Evolutionary conservation across 1,140 invertebrate species (phyloP).

Genomic region (Rhizoglyphus robini): DNA sequence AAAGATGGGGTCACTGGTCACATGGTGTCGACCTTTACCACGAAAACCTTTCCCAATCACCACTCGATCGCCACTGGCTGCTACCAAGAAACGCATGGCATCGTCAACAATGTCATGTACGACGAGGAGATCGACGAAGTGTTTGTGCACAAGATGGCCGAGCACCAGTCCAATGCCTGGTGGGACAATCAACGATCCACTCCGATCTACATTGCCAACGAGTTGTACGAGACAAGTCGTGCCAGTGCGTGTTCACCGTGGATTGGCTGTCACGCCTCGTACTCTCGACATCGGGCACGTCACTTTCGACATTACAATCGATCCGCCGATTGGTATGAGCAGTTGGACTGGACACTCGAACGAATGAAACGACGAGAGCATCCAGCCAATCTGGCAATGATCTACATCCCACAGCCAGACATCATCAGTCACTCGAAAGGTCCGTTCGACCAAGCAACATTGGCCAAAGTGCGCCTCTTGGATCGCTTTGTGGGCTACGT

Average conservation of each 20-base stretch:
- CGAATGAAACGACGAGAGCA: slow-evolving; percentile 13
- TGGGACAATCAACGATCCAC: slow-evolving; percentile 15
- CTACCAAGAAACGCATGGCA: slow-evolving; percentile 25
- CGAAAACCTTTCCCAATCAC: slow-evolving; percentile 67
- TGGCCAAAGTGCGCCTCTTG: neutral
- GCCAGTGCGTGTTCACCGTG: neutral
- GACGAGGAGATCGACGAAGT: slow-evolving; percentile 23
- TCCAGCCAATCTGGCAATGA: slow-evolving; percentile 26
- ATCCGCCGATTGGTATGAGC: neutral
- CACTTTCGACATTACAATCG: neutral
- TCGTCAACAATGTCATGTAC: slow-evolving; percentile 24
- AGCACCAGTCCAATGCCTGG: neutral
- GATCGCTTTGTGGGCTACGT: slow-evolving; percentile 27
- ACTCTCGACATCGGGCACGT: neutral
- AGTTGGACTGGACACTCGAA: neutral
- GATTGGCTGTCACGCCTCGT: neutral
- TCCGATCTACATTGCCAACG: slow-evolving; percentile 15
- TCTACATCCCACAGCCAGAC: slow-evolving; percentile 29
- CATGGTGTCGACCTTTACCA: slow-evolving; percentile 50
- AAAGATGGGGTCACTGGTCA: neutral
- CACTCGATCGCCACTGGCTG: slow-evolving; percentile 51
- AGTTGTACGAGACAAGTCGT: neutral
- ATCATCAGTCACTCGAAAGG: slow-evolving; percentile 26
- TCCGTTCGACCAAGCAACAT: neutral
- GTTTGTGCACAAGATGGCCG: neutral